Evolutionary conservation across 2,888 invertebrate genomes (phyloP).

Genomic region (Thymelicus sylvestris): DNA sequence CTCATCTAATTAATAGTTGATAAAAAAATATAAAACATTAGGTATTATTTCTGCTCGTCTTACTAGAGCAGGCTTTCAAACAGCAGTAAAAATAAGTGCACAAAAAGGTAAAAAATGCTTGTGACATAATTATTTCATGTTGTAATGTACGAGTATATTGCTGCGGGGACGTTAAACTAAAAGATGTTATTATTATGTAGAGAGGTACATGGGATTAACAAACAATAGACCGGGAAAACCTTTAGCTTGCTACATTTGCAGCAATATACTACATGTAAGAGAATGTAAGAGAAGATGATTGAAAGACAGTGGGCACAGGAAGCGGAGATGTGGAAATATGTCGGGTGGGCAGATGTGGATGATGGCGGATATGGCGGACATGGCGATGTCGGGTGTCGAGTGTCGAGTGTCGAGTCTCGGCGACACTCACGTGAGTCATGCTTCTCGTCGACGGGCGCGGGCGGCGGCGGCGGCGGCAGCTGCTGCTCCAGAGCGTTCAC

Average conservation of each 20-base stretch:
- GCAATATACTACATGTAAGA: conserved; percentile 15
- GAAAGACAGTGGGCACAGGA: conserved; percentile 24
- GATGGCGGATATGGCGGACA: conserved; percentile 6
- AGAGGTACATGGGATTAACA: background rate
- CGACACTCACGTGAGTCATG: conserved; percentile 76
- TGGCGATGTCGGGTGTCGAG: background rate
- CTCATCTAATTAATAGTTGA: background rate
- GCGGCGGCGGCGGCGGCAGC: conserved; percentile 88
- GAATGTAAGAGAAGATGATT: conserved; percentile 4
- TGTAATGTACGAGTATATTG: conserved; percentile 1
- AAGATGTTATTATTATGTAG: background rate
- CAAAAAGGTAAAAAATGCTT: background rate
- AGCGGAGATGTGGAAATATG: conserved; percentile 12
- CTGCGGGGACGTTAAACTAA: background rate
- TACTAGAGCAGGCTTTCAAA: conserved; percentile 4
- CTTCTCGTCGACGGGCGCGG: conserved; percentile 79
- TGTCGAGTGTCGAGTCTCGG: background rate
- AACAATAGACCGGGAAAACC: background rate
- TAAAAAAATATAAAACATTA: background rate
- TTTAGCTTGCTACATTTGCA: background rate
- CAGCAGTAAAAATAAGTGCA: conserved; percentile 1
- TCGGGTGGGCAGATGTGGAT: background rate
- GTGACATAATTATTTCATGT: background rate
- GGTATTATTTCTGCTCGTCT: conserved; percentile 3
- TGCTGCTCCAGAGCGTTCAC: conserved; percentile 96